Conservation (phyloP, 2,888 invertebrate species). For the Tortrix viridana region DNA sequence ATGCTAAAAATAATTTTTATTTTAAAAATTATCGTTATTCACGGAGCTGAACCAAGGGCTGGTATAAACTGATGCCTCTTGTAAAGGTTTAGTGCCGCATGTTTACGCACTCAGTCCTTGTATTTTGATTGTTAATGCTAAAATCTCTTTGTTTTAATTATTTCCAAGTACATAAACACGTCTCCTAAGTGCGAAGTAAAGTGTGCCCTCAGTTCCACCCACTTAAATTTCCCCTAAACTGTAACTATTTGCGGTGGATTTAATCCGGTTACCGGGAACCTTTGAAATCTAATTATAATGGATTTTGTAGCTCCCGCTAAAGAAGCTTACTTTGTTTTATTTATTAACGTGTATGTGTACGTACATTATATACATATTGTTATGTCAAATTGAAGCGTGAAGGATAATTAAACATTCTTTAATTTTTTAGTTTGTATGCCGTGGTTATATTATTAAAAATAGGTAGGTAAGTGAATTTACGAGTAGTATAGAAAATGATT, state of each 20-base stretch:
- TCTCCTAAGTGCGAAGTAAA: constrained; percentile 11
- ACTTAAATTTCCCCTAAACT: constrained; percentile 37
- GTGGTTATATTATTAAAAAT: no score
- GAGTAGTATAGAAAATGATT: no score
- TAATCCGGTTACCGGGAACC: constrained; percentile 34
- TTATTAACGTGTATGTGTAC: constrained; percentile 13
- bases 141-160: not conserved
- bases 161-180: constrained; percentile 6
- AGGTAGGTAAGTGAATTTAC: no score
- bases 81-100: not conserved
- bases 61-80: no score
- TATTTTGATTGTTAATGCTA: not conserved
- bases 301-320: constrained; percentile 31
- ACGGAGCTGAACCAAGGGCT: no score
- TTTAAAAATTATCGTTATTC: no score
- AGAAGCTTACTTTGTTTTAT: constrained; percentile 14
- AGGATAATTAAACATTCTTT: no score
- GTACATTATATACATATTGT: not conserved
- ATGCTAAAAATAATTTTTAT: no score
- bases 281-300: constrained; percentile 42
- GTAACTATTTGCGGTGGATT: constrained; percentile 40
- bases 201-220: constrained; percentile 1
- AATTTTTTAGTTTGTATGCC: no score
- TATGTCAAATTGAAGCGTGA: no score
- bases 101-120: not conserved